phyloP scores from a whole-genome alignment of 2,888 invertebrate genomes.

The Acrobasis suavella region DNA sequence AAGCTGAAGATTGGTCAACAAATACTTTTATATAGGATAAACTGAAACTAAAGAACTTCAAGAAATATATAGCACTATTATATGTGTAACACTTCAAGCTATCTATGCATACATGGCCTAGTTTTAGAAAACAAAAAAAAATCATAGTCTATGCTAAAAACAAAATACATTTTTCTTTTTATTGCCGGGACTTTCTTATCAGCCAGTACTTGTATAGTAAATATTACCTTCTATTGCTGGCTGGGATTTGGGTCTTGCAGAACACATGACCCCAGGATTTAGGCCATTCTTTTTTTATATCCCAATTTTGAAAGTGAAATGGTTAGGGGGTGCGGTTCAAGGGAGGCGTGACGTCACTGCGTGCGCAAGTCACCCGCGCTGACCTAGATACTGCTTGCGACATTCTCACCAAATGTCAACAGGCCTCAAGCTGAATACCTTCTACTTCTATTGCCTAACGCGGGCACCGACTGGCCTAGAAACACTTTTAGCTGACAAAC shows the following conservation, averaged over 20 bases:
- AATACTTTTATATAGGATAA: too few species aligned
- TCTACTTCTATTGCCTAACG: slow-evolving; percentile 56
- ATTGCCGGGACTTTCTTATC: not conserved
- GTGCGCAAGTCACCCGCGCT: slow-evolving; percentile 67
- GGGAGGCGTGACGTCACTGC: slow-evolving; percentile 69
- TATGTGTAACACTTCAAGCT: not conserved
- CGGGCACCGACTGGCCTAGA: slow-evolving; percentile 47
- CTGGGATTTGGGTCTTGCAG: slow-evolving; percentile 1
- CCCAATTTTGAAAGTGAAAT: slow-evolving; percentile 59
- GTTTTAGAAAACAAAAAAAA: slow-evolving; percentile 1
- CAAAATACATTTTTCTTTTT: not conserved
- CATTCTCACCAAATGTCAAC: slow-evolving; percentile 70
- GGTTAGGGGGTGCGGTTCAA: slow-evolving; percentile 49
- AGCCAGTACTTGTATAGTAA: slow-evolving; percentile 9
- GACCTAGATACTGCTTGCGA: slow-evolving; percentile 73
- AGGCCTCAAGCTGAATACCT: slow-evolving; percentile 49
- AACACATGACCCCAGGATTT: slow-evolving; percentile 16
- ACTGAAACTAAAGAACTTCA: too few species aligned
- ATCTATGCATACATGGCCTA: slow-evolving; percentile 1
- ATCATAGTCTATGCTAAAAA: slow-evolving; percentile 9
- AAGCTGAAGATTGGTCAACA: too few species aligned
- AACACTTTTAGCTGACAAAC: slow-evolving; percentile 30
- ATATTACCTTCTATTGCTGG: slow-evolving; percentile 5
- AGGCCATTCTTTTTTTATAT: slow-evolving; percentile 24
- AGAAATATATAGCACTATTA: too few species aligned